Conservation (phyloP, 2,888 invertebrate genomes). For the Crocallis elinguaria region DNA sequence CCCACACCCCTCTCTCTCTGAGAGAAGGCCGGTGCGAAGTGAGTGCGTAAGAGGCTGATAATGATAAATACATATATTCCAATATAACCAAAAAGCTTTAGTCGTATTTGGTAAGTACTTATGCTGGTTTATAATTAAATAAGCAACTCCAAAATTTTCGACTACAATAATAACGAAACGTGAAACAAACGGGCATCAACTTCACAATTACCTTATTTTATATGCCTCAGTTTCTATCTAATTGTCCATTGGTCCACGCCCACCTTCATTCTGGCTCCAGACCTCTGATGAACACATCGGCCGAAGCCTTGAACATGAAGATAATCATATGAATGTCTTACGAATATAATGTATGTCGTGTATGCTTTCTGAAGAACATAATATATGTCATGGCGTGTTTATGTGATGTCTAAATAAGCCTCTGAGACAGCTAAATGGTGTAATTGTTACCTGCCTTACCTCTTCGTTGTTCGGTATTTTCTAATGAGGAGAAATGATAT, state of each 20-base stretch:
- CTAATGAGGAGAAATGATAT: slow-evolving; percentile 16
- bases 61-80: no score
- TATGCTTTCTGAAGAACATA: no score
- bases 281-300: slow-evolving; percentile 8
- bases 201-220: not conserved
- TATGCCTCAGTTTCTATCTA: not conserved
- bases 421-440: slow-evolving; percentile 42
- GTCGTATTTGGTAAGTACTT: no score
- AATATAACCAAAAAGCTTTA: no score
- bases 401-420: slow-evolving; percentile 37
- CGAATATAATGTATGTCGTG: no score
- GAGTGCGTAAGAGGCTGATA: no score
- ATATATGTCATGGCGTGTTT: slow-evolving; percentile 5
- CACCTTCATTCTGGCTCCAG: slow-evolving; percentile 2
- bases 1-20: no score
- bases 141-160: no score
- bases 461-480: slow-evolving; percentile 16
- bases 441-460: slow-evolving; percentile 36
- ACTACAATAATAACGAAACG: no score
- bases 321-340: not conserved
- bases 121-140: no score
- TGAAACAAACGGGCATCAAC: no score
- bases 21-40: no score
- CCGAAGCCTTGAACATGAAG: slow-evolving; percentile 7
- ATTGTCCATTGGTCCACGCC: slow-evolving; percentile 6